Evolutionary conservation across 2,113 vertebrate species (phyloP).

Genomic region (Myiozetetes cayanensis): DNA sequence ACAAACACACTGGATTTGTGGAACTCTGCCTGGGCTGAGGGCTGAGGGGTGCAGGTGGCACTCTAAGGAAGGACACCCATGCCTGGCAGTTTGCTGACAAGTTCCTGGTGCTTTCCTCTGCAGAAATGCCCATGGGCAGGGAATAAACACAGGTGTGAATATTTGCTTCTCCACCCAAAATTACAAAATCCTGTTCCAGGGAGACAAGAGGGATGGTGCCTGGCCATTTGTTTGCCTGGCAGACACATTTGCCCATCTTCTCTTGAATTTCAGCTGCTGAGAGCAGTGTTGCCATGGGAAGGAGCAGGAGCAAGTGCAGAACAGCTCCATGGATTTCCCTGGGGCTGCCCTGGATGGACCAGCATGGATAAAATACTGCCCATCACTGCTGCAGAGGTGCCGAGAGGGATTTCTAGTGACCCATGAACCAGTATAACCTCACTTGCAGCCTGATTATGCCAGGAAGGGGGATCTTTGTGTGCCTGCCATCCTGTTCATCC

Average conservation of each 20-base stretch:
- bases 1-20: too few species aligned
- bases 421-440: not conserved
- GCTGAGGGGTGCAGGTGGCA: fast-evolving
- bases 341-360: not conserved
- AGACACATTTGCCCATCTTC: not conserved
- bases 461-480: not conserved
- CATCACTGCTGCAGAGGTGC: not conserved
- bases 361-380: not conserved
- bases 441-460: not conserved
- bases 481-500: not conserved
- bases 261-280: not conserved
- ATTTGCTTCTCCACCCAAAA: not conserved
- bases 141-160: slow-evolving; percentile 12
- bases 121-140: not conserved
- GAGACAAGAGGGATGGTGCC: fast-evolving
- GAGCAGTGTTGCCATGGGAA: not conserved
- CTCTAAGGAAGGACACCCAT: not conserved
- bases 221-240: not conserved
- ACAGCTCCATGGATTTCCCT: not conserved
- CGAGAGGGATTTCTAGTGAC: not conserved
- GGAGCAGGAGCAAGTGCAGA: not conserved
- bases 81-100: not conserved
- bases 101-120: not conserved
- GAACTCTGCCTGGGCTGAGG: not conserved
- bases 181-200: not conserved